These are phyloP conservation scores for Falco berigora DNA, from an alignment of 2,797 vertebrate genomes.

Conservation along the genomic window DNA sequence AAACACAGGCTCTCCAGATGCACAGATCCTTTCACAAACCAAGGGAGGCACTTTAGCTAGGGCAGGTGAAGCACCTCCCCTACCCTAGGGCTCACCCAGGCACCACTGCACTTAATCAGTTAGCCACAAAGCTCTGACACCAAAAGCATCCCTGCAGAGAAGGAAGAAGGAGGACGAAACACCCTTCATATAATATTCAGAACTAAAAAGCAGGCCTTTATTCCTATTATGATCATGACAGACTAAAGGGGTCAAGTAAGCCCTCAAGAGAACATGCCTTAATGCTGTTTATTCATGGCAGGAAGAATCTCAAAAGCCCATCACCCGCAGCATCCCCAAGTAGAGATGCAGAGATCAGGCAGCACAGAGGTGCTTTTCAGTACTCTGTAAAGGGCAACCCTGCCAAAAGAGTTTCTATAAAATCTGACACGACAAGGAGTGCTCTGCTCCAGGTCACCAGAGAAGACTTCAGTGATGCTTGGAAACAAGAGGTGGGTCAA, in stretches of 20 bases:
- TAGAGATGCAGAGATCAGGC: neutral
- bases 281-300: fast-evolving
- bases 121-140: neutral
- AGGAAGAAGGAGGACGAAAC: neutral
- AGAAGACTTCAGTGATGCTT: neutral
- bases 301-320: neutral
- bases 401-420: neutral
- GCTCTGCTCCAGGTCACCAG: neutral
- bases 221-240: neutral
- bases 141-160: neutral
- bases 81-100: neutral
- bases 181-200: neutral
- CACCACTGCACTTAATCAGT: neutral
- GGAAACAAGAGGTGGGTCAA: neutral
- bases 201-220: neutral
- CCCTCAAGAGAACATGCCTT: neutral
- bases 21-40: neutral
- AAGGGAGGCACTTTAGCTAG: neutral
- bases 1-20: neutral
- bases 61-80: neutral
- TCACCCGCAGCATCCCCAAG: neutral
- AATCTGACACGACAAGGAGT: neutral
- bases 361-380: neutral
- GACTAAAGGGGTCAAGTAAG: neutral
- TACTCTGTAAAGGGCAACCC: neutral